phyloP scores from a whole-genome alignment of 2,113 vertebrate genomes.

The Phrynocephalus versicolor region DNA sequence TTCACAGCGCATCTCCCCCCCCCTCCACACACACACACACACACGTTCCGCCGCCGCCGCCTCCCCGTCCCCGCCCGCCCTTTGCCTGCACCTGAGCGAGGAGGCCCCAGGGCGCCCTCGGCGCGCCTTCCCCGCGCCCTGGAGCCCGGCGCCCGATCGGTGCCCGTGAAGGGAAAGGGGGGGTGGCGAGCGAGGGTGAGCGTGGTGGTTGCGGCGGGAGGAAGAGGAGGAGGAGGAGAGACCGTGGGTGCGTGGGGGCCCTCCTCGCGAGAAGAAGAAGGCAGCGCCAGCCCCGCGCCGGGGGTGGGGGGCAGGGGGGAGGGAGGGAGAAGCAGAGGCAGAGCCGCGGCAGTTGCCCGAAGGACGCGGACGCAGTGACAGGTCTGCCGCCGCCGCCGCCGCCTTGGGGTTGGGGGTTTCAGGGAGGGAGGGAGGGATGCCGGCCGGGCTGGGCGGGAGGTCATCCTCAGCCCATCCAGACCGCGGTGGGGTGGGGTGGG shows the following conservation, averaged over 20 bases:
- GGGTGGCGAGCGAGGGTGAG: slow-evolving; percentile 1
- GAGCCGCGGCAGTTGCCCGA: slow-evolving; percentile 28
- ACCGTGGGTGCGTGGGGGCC: not conserved
- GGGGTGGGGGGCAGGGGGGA: not conserved
- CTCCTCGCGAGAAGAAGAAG: not conserved
- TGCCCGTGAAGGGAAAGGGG: slow-evolving; percentile 29
- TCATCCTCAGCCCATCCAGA: not conserved
- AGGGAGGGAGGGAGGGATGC: not conserved
- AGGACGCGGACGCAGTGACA: slow-evolving; percentile 46
- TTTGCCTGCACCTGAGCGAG: slow-evolving; percentile 12
- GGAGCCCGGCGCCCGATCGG: not conserved
- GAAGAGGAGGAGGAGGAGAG: slow-evolving; percentile 32
- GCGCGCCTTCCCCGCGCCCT: slow-evolving; percentile 7
- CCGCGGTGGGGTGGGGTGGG: not conserved
- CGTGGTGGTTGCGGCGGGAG: slow-evolving; percentile 28
- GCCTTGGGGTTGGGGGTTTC: not conserved
- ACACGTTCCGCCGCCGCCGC: no score
- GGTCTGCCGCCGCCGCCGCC: slow-evolving; percentile 34
- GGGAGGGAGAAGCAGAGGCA: not conserved
- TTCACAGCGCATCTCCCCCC: not conserved
- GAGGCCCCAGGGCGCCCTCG: not conserved
- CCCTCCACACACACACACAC: not conserved
- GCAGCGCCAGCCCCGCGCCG: not conserved
- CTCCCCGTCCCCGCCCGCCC: not conserved
- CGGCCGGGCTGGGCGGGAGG: not conserved